A percentile compares a stretch with the other conserved stretches of the same genome.
Evolutionary conservation across 2,888 invertebrate genomes (phyloP).

Genomic region (Micropterix aruncella): DNA sequence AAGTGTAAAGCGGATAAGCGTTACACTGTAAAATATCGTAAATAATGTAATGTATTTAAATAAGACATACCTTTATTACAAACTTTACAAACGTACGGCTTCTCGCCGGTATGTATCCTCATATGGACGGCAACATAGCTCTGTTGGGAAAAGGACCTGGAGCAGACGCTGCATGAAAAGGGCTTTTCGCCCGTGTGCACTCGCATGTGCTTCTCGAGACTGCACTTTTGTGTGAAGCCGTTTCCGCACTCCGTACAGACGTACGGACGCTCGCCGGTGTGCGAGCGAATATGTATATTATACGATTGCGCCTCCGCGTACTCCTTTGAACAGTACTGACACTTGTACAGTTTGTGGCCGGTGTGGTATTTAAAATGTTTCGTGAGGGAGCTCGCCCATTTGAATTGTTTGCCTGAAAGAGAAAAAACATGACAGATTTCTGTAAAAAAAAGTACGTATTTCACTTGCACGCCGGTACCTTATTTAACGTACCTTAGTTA

Average conservation of each 20-base stretch:
- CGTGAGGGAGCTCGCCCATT: constrained; percentile 33
- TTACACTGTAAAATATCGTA: no score
- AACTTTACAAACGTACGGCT: neutral
- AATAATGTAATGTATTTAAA: no score
- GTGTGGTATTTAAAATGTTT: constrained; percentile 38
- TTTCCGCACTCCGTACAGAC: constrained; percentile 26
- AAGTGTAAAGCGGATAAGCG: no score
- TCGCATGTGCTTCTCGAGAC: constrained; percentile 23
- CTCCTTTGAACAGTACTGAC: constrained; percentile 29
- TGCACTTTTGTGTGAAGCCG: constrained; percentile 19
- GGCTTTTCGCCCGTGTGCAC: constrained; percentile 30
- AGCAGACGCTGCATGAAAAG: constrained; percentile 24
- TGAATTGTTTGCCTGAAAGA: constrained; percentile 26
- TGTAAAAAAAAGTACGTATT: no score
- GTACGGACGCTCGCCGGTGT: constrained; percentile 27
- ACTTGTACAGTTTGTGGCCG: constrained; percentile 28
- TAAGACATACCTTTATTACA: constrained; percentile 17
- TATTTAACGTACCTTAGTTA: no score
- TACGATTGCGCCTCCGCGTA: constrained; percentile 26
- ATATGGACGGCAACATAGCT: neutral
- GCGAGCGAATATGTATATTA: constrained; percentile 18
- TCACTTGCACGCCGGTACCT: no score
- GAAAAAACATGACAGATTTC: no score
- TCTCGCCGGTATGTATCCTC: neutral
- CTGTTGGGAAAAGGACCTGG: constrained; percentile 18